These are phyloP conservation scores for Crematogaster levior DNA, from an alignment of 2,888 invertebrate genomes.

Conservation along the genomic window DNA sequence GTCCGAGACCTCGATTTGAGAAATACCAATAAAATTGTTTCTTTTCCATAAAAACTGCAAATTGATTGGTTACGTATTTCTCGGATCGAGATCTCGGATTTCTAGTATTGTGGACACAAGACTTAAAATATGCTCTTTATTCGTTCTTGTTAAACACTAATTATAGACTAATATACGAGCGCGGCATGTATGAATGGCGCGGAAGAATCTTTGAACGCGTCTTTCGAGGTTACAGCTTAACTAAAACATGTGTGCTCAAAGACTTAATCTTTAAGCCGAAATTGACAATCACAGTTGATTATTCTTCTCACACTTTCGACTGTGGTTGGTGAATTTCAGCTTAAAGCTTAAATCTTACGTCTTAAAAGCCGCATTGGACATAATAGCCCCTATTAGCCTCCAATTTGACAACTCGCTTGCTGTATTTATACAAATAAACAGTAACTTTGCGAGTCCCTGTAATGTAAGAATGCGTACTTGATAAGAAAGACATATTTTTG, in stretches of 20 bases:
- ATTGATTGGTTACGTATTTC: no score
- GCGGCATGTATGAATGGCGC: neutral
- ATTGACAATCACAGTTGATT: no score
- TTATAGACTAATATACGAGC: neutral
- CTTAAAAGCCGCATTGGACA: no score
- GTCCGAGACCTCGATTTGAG: no score
- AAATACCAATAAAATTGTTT: no score
- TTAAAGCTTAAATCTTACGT: no score
- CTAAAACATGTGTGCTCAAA: neutral
- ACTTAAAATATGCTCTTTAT: neutral
- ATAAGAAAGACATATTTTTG: neutral
- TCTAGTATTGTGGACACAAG: no score
- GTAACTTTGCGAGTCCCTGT: neutral
- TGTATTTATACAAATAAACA: neutral
- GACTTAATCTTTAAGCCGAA: no score
- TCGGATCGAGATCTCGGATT: no score
- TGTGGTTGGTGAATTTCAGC: no score
- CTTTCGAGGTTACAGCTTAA: constrained; percentile 3
- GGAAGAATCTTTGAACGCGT: constrained; percentile 12
- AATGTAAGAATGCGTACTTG: neutral
- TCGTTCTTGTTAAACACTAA: neutral
- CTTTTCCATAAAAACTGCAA: no score
- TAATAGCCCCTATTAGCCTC: constrained; percentile 12
- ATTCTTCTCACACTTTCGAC: no score
- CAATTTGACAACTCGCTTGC: neutral